A percentile compares a stretch with the other conserved stretches of the same genome.
These are phyloP conservation scores for Euzetes globulus DNA, from an alignment of 2,888 invertebrate genomes.

Conservation along the genomic window DNA sequence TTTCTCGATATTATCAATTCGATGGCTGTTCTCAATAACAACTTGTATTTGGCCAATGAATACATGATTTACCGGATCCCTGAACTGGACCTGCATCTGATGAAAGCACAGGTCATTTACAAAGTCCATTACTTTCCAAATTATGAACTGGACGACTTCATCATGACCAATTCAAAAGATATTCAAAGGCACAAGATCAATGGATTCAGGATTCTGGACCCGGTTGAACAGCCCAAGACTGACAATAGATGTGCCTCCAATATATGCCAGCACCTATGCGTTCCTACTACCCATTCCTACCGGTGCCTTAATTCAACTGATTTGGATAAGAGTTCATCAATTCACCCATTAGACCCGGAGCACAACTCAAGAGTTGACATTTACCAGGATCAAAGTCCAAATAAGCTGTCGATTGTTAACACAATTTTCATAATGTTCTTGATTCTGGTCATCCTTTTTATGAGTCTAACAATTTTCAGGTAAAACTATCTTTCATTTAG, in stretches of 20 bases:
- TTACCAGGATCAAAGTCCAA: no score
- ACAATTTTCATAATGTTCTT: no score
- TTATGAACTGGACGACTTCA: not conserved
- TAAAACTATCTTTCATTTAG: no score
- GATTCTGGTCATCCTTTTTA: no score
- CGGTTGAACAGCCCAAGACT: not conserved
- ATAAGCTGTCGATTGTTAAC: no score
- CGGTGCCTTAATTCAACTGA: not conserved
- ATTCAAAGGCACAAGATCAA: not conserved
- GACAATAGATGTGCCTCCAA: not conserved
- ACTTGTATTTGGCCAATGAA: not conserved
- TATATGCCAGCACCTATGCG: not conserved
- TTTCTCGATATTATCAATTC: not conserved
- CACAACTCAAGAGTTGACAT: no score
- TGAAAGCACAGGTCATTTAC: not conserved
- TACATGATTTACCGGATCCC: not conserved
- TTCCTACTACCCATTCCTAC: not conserved
- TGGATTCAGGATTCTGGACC: not conserved
- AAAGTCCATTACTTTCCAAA: not conserved
- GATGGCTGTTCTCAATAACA: not conserved
- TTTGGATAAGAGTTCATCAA: no score
- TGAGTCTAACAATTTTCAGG: no score
- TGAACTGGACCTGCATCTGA: not conserved
- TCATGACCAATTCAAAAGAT: not conserved
- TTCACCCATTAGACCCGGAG: no score